A percentile compares a stretch with the other conserved stretches of the same genome.
These are phyloP conservation scores for Pantherophis alleghaniensis DNA, from an alignment of 2,797 vertebrate species.

Conservation along the genomic window DNA sequence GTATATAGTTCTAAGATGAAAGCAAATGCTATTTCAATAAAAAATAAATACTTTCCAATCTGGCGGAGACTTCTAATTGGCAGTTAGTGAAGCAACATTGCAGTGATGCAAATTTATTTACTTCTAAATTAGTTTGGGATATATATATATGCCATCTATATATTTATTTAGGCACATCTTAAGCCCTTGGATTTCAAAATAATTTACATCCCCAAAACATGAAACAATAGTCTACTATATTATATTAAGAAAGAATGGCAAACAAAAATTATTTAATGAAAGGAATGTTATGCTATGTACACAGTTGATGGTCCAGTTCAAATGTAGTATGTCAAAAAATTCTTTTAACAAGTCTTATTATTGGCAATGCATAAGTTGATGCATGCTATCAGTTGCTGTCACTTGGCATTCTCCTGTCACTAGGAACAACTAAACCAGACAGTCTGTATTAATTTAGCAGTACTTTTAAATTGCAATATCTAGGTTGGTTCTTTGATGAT, in stretches of 20 bases:
- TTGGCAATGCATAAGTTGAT: not conserved
- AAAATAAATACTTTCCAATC: not conserved
- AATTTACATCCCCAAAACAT: not conserved
- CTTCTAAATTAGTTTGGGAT: not conserved
- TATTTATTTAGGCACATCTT: not conserved
- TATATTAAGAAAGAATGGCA: not conserved
- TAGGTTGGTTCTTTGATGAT: not conserved
- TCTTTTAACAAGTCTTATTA: not conserved
- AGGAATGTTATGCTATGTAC: not conserved
- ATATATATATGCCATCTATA: not conserved
- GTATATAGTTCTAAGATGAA: not conserved
- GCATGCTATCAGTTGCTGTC: not conserved
- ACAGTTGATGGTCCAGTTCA: not conserved
- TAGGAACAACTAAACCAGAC: not conserved
- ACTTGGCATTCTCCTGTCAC: not conserved
- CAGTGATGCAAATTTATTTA: not conserved
- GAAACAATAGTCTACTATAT: not conserved
- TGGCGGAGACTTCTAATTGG: not conserved
- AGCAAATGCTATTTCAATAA: not conserved
- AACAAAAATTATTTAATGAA: not conserved
- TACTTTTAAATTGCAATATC: not conserved
- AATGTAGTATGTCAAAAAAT: not conserved
- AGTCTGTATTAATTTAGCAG: not conserved
- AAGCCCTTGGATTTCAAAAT: not conserved
- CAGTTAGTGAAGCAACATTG: not conserved